Conservation (phyloP, 2,888 invertebrate genomes). For the Yponomeuta evonymella region DNA sequence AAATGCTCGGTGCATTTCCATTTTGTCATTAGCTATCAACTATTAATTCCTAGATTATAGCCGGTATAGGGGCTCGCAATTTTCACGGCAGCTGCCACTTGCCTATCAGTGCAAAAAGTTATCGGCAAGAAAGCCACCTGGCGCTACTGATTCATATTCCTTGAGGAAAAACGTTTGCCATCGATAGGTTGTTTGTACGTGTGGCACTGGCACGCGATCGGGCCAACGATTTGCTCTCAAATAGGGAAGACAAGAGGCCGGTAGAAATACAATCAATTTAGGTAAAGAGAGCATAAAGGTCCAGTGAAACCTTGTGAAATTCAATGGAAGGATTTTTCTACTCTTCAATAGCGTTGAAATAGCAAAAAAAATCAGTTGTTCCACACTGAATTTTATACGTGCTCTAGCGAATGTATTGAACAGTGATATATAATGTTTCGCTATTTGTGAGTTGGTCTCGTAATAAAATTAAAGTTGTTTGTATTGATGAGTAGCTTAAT, state of each 20-base stretch:
- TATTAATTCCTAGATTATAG: slow-evolving; percentile 73
- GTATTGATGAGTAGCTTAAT: too few relatives aligned
- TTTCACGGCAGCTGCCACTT: slow-evolving; percentile 59
- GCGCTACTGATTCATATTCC: slow-evolving; percentile 36
- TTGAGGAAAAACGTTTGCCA: slow-evolving; percentile 6
- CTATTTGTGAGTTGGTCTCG: too few relatives aligned
- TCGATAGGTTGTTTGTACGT: not conserved
- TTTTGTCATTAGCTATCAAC: slow-evolving; percentile 69
- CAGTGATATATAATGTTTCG: too few relatives aligned
- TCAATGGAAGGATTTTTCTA: too few relatives aligned
- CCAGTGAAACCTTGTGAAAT: not conserved
- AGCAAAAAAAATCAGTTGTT: too few relatives aligned
- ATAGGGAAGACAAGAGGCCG: not conserved
- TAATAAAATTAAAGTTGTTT: too few relatives aligned
- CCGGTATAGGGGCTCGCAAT: slow-evolving; percentile 70
- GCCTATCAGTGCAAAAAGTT: slow-evolving; percentile 62
- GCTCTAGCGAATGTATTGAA: too few relatives aligned
- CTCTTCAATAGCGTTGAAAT: too few relatives aligned
- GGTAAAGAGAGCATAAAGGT: not conserved
- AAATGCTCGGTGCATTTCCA: slow-evolving; percentile 61
- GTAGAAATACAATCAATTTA: not conserved
- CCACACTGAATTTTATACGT: too few relatives aligned
- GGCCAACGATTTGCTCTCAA: not conserved
- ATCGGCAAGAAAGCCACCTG: slow-evolving; percentile 68
- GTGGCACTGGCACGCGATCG: not conserved